A percentile compares a stretch with the other conserved stretches of the same genome.
Evolutionary conservation across 2,888 invertebrate species (phyloP).

Genomic region (Cepaea hortensis): DNA sequence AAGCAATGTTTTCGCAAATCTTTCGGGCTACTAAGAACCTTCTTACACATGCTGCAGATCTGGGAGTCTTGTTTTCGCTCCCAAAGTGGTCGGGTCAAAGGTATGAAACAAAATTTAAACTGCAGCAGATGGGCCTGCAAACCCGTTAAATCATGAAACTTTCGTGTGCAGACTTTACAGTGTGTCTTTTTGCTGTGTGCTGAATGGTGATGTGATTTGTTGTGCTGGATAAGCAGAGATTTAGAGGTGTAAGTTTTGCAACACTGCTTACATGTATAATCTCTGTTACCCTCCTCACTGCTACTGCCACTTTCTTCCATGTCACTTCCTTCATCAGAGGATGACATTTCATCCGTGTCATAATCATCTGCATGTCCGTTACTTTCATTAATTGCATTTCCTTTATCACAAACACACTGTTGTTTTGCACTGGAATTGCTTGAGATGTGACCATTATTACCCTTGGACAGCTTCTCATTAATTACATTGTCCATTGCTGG

Average conservation of each 20-base stretch:
- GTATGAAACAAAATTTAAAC: conserved; percentile 35
- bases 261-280: conserved; percentile 37
- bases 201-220: neutral
- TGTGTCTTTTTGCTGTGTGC: neutral
- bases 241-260: neutral
- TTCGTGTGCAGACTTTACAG: conserved; percentile 38
- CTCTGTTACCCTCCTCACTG: conserved; percentile 22
- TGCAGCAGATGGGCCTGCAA: conserved; percentile 39
- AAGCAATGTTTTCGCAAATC: conserved; percentile 44
- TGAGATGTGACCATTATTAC: neutral
- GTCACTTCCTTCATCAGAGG: conserved; percentile 17
- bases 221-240: neutral
- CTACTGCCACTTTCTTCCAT: neutral
- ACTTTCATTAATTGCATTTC: no score
- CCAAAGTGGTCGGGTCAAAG: conserved; percentile 28
- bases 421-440: no score
- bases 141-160: conserved; percentile 17
- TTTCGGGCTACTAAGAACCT: neutral
- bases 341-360: neutral
- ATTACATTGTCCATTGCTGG: neutral
- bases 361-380: no score
- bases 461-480: neutral
- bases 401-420: neutral
- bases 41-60: conserved; percentile 34
- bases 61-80: conserved; percentile 10